Conservation (phyloP, 2,888 invertebrate species). For the Phoronis australis region DNA sequence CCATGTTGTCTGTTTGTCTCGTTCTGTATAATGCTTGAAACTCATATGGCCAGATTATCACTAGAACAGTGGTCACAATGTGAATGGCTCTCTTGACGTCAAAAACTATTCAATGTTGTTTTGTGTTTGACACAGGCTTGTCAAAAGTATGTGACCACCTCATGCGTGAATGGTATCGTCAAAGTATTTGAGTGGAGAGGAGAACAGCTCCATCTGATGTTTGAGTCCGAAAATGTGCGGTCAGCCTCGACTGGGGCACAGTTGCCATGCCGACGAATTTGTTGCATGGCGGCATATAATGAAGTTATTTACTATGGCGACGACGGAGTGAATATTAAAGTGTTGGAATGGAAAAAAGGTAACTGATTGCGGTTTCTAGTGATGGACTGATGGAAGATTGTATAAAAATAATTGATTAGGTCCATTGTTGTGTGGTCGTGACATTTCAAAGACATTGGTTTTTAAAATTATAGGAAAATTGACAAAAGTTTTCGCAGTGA, state of each 20-base stretch:
- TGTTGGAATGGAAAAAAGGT: slow-evolving; percentile 43
- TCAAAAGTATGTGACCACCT: slow-evolving; percentile 19
- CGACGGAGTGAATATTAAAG: slow-evolving; percentile 41
- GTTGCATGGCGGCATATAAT: slow-evolving; percentile 21
- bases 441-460: too few relatives aligned
- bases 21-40: too few relatives aligned
- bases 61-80: too few relatives aligned
- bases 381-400: background rate
- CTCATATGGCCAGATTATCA: too few relatives aligned
- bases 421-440: too few relatives aligned
- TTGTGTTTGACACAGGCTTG: too few relatives aligned
- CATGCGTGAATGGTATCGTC: slow-evolving; percentile 31
- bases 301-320: slow-evolving; percentile 34
- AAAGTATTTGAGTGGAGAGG: slow-evolving; percentile 32
- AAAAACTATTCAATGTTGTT: too few relatives aligned
- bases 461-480: too few relatives aligned
- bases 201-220: slow-evolving; percentile 24
- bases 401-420: background rate
- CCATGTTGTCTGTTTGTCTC: too few relatives aligned
- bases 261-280: slow-evolving; percentile 22
- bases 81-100: too few relatives aligned
- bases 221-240: slow-evolving; percentile 33
- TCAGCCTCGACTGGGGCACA: slow-evolving; percentile 15
- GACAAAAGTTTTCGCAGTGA: too few relatives aligned
- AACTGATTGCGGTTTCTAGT: too few relatives aligned